Evolutionary conservation across 2,797 vertebrate genomes (phyloP), one percentile per base, ranked within the genome.

Genomic region (Cyprinodon diabolis): DNA sequence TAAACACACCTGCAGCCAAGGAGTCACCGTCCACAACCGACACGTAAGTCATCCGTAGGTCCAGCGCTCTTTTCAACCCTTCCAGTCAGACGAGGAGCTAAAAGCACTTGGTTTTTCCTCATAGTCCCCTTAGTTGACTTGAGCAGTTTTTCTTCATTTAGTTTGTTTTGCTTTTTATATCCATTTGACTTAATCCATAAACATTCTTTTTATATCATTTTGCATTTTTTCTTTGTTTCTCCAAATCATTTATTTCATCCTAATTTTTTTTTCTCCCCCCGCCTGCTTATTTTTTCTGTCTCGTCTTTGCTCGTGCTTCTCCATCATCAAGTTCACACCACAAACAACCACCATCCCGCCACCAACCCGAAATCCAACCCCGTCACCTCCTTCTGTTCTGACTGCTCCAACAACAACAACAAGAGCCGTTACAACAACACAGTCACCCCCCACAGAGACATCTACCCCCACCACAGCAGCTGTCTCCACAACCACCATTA

Each of bases 21-120:
- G 97, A 74, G 89, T 94, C 40, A 94, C 97, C 84, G 96, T 99
- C 89, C 95, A 94, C 90, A 98, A 97, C 63, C 94, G 95, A 58
- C 94, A 95, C 85, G 98, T 99, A 88, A 81, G 96, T 95, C 30
- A 48, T 9, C 17, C 1, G 3, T 0, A 9, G 25, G 19, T 58
- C 3, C 30, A 30, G 30, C 30, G 30, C 30, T 30, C 30, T 30
- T 30, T 30, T 30, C 30, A 30, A 30, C 30, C 30, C 30, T 30
- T 30, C 30, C 30, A 30, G 30, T 30, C 30, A 30, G 30, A 30
- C 30, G 30, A 30, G 30, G 30, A 15, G 21, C 35, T 52, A 21
- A 68, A 74, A 35, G 19, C 23, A 5, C 10, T 37, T 10, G n/a
- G 2, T 63, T 67, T 72, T 35, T 74, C 35, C 35, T 52, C 2